Base-by-base conservation (phyloP, 64 coral and sea anemone genomes). In the Stichodactyla helianthus region DNA sequence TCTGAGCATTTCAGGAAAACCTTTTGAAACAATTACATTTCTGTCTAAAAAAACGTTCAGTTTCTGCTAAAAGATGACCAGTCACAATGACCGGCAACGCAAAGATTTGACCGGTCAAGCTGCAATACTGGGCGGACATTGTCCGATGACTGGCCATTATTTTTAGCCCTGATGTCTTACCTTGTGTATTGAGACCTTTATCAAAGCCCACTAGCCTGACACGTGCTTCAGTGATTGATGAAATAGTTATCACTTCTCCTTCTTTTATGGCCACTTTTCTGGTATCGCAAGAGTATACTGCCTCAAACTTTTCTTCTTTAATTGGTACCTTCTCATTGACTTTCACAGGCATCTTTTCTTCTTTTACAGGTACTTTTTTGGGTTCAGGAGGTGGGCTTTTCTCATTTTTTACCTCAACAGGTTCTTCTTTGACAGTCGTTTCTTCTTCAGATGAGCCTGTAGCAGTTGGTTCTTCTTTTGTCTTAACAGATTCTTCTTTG, bases 191-290 rank as follows among this genome's bases (percentile, higher is more conserved):
- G 25, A 82, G 54, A 53, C 85, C 90, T 77, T 78, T 93, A 10
- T 93, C 89, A 82, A 99, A 99, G 5, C 93, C 97, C 63, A 80
- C 77, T 55, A 99, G 95, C 77, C 52, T 83, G 50, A 99, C 97
- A 19, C 82, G 83, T 51, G 93, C 82, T 52, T 99, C 84, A 22
- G 89, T 95, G 9, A 95, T 85, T 11, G 93, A 99, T 71, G 97
- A 93, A 17, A 99, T 99, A 15, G 88, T 95, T 26, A 99, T 91
- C 26, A 86, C 67, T 77, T 95, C 86, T 0, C 86, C 88, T 53
- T 95, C 91, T 59, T 99, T 99, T 35, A 89, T 86, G 53, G 97
- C 97, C 26, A 89, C 90, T 70, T 99, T 95, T 55, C 93, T 92
- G 5, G 90, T 95, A 53, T 92, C 82, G 59, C 93, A 99, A 0